phyloP scores from a whole-genome alignment of 2,797 vertebrate genomes.

The Lepus townsendii region DNA sequence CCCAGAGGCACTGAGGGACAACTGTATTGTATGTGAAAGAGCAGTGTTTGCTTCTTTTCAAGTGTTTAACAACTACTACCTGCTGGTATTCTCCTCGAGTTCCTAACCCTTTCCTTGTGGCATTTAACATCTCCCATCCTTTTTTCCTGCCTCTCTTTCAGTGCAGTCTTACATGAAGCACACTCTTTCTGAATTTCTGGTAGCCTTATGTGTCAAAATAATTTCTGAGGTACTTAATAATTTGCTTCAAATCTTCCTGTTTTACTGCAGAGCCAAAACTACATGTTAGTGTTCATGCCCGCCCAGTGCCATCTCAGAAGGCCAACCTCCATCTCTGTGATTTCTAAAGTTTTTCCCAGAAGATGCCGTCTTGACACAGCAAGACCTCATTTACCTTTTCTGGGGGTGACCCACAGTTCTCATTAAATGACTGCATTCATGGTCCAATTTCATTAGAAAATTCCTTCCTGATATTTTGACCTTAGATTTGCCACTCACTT shows the following conservation, averaged over 20 bases:
- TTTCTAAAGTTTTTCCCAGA: conserved; percentile 41
- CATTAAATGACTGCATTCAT: not conserved
- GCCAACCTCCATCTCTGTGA: not conserved
- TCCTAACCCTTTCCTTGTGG: not conserved
- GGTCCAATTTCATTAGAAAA: not conserved
- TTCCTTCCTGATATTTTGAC: not conserved
- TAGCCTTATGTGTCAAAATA: conserved; percentile 3
- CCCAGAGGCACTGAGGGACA: not conserved
- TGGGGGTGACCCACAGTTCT: not conserved
- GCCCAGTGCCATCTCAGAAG: not conserved
- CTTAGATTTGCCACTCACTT: not conserved
- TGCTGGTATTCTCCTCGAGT: not conserved
- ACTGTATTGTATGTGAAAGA: not conserved
- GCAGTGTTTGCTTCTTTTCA: not conserved
- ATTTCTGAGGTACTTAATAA: not conserved
- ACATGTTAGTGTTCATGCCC: not conserved
- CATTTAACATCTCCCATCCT: not conserved
- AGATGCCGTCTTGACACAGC: not conserved
- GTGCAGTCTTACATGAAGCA: not conserved
- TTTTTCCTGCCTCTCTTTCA: not conserved
- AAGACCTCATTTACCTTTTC: not conserved
- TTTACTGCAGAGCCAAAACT: not conserved
- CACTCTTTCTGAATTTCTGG: not conserved
- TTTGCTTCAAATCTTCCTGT: conserved; percentile 24
- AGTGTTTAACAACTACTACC: not conserved